These are phyloP conservation scores for Spondyliosoma cantharus DNA, from an alignment of 2,797 vertebrate species.

Conservation along the genomic window DNA sequence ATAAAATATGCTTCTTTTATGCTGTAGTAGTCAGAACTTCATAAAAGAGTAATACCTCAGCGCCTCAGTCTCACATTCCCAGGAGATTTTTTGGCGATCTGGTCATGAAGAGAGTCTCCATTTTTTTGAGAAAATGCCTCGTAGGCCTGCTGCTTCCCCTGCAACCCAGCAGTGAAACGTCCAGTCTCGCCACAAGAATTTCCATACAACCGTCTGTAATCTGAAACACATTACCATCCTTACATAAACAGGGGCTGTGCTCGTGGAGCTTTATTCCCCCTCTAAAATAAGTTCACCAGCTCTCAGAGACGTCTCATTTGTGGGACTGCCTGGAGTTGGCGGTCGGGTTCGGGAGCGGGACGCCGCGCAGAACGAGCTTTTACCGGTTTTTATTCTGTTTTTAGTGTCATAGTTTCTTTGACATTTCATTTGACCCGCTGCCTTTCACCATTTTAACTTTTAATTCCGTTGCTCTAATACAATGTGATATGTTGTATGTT, in stretches of 20 bases:
- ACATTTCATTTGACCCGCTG: background rate
- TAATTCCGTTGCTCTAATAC: background rate
- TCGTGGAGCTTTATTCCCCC: constrained; percentile 80
- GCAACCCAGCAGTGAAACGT: constrained; percentile 84
- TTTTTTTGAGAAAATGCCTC: constrained; percentile 49
- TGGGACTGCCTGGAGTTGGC: constrained; percentile 81
- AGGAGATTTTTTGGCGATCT: constrained; percentile 45
- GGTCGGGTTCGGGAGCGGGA: constrained; percentile 61
- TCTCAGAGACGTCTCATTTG: constrained; percentile 85
- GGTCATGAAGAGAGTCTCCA: constrained; percentile 77
- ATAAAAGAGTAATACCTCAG: background rate
- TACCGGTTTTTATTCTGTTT: constrained; percentile 3
- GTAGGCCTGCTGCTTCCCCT: constrained; percentile 53
- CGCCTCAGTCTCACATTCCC: constrained; percentile 1
- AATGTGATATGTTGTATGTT: background rate
- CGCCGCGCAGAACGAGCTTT: constrained; percentile 34
- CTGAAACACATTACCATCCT: constrained; percentile 94
- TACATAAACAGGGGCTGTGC: constrained; percentile 89
- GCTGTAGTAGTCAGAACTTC: constrained; percentile 12
- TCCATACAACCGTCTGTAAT: constrained; percentile 93
- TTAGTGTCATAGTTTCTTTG: constrained; percentile 5
- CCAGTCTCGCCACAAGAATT: constrained; percentile 94
- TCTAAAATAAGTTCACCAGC: constrained; percentile 86
- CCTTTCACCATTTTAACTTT: background rate
- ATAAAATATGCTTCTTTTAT: constrained; percentile 10